Evolutionary conservation across 1,140 invertebrate species (phyloP), one percentile per base, ranked within the genome.

Genomic region (Leptestheria dahalacensis): DNA sequence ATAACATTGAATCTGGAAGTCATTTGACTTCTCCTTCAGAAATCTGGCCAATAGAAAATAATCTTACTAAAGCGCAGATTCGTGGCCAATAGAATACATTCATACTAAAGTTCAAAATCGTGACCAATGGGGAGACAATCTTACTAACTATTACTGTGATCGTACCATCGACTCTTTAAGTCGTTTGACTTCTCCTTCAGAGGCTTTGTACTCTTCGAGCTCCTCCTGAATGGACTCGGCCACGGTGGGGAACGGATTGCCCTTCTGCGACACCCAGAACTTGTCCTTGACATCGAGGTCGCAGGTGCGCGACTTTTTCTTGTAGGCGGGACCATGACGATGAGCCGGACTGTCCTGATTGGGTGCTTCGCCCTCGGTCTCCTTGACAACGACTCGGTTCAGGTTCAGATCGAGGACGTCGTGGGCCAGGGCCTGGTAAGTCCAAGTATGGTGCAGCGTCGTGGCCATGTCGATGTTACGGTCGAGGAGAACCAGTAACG

Each of bases 361-460:
- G 61, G 63, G 15, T 11, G 58, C 15, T 15, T 62, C 51, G 63
- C 29, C 29, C 47, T 64, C 73, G 69, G 74, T 77, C 68, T 92
- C 88, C 64, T 87, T 85, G 21, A 93, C 80, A 26, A 85, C 79
- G 1, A 94, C 79, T 62, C 89, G 73, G 73, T 99, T 99, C 50
- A 97, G 73, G 21, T 88, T 82, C 57, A 97, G 76, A 67, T 97
- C 88, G 15, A 97, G 71, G 1, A 97, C 85, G 78, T 98, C 95
- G 72, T 98, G 94, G 28, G 89, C 84, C 56, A 99, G 70, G 11
- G 96, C 95, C 74, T 97, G 93, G 73, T 99, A 99, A 1, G 94
- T 99, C 97, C 97, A 99, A 2, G 96, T 97, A 72, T 99, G 97
- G 80, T 98, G 93, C 61, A 99, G 73, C 41, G 92, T 92, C 18